These are phyloP conservation scores for Callospermophilus lateralis DNA, from an alignment of 2,113 vertebrate species.

Conservation along the genomic window DNA sequence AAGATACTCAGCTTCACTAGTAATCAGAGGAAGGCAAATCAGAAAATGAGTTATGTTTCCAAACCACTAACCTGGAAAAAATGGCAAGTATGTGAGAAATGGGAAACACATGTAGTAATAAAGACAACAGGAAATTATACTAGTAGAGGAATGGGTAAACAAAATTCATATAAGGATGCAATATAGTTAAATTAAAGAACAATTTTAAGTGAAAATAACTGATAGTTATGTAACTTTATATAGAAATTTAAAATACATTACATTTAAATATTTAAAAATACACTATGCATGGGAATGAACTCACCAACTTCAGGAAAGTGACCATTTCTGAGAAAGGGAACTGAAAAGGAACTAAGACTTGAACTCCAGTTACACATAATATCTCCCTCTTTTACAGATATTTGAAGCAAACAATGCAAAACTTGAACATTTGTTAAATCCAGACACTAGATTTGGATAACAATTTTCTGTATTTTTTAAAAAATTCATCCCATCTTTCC, in stretches of 20 bases:
- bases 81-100: neutral
- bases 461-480: neutral
- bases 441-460: neutral
- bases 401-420: neutral
- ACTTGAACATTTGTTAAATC: neutral
- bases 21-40: neutral
- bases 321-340: neutral
- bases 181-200: conserved; percentile 4
- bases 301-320: neutral
- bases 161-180: neutral
- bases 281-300: neutral
- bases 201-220: neutral
- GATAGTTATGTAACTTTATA: neutral
- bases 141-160: neutral
- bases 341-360: neutral
- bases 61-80: neutral
- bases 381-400: neutral
- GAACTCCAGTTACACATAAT: neutral
- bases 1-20: neutral
- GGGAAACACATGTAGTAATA: neutral
- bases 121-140: neutral
- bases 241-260: neutral
- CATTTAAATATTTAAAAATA: neutral
- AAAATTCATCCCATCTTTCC: neutral
- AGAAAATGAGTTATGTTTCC: neutral